Evolutionary conservation across 2,888 invertebrate genomes (phyloP).

Genomic region (Malthinus seriepunctatus): DNA sequence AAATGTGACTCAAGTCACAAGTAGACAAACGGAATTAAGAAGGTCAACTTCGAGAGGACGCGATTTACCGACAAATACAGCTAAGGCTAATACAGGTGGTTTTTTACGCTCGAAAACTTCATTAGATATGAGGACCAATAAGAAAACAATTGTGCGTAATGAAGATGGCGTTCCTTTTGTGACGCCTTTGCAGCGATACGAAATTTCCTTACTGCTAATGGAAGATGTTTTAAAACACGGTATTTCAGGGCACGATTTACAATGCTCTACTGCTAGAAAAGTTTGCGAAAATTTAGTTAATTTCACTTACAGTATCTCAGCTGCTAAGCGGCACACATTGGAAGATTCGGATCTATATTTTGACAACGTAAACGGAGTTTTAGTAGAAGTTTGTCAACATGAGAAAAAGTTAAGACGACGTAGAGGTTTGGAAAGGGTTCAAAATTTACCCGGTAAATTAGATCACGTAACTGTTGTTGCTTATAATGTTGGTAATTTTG

Average conservation of each 20-base stretch:
- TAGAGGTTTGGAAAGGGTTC: constrained; percentile 72
- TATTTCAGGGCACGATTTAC: constrained; percentile 59
- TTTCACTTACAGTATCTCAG: constrained; percentile 79
- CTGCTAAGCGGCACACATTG: constrained; percentile 78
- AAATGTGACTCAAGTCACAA: background rate
- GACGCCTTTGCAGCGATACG: constrained; percentile 75
- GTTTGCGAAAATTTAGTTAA: constrained; percentile 75
- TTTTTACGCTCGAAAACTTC: constrained; percentile 54
- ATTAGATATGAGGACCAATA: constrained; percentile 44
- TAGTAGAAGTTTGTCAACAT: constrained; percentile 62
- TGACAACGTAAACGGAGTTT: constrained; percentile 59
- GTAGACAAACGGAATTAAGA: background rate
- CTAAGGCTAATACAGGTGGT: constrained; percentile 33
- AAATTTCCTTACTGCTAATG: constrained; percentile 72
- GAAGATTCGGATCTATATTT: constrained; percentile 81
- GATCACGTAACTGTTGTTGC: constrained; percentile 88
- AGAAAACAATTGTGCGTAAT: constrained; percentile 53
- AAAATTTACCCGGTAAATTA: constrained; percentile 78
- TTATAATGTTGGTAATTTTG: constrained; percentile 66
- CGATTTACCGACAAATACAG: constrained; percentile 14
- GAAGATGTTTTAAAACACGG: constrained; percentile 72
- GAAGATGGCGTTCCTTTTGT: constrained; percentile 66
- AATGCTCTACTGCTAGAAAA: constrained; percentile 64
- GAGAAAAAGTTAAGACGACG: constrained; percentile 71
- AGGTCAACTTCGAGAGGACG: background rate